Evolutionary conservation across 2,888 invertebrate genomes (phyloP).

Genomic region (Parascotia fuliginaria): DNA sequence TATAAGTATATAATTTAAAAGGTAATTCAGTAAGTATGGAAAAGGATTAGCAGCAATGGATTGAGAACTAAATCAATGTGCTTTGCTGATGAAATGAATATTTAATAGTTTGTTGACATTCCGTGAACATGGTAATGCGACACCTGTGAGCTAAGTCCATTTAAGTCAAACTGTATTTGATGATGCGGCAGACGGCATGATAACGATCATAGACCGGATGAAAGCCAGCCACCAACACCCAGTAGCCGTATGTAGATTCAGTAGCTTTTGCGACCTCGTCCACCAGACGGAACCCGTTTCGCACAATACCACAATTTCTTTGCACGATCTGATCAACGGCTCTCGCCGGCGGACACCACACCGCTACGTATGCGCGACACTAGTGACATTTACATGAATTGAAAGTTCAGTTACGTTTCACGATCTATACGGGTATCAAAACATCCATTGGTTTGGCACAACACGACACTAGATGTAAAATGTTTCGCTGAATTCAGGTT

Average conservation of each 20-base stretch:
- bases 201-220: constrained; percentile 54
- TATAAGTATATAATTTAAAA: too few species aligned
- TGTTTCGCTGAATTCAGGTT: constrained; percentile 69
- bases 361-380: constrained; percentile 69
- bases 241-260: constrained; percentile 65
- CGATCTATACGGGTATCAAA: constrained; percentile 63
- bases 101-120: constrained; percentile 69
- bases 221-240: constrained; percentile 60
- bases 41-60: constrained; percentile 15
- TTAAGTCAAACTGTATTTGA: constrained; percentile 63
- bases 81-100: constrained; percentile 59
- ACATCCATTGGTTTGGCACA: constrained; percentile 77
- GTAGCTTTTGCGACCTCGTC: constrained; percentile 64
- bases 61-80: constrained; percentile 30
- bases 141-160: constrained; percentile 60
- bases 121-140: constrained; percentile 67
- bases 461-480: constrained; percentile 72
- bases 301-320: constrained; percentile 77
- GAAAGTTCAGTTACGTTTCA: constrained; percentile 67
- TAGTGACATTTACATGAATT: constrained; percentile 76
- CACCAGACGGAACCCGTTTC: constrained; percentile 68
- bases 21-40: constrained; percentile 3
- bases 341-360: constrained; percentile 71
- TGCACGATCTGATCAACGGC: constrained; percentile 66
- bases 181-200: constrained; percentile 54